These are phyloP conservation scores for Dysmachus trigonus DNA, from an alignment of 2,888 invertebrate genomes.

Conservation along the genomic window DNA sequence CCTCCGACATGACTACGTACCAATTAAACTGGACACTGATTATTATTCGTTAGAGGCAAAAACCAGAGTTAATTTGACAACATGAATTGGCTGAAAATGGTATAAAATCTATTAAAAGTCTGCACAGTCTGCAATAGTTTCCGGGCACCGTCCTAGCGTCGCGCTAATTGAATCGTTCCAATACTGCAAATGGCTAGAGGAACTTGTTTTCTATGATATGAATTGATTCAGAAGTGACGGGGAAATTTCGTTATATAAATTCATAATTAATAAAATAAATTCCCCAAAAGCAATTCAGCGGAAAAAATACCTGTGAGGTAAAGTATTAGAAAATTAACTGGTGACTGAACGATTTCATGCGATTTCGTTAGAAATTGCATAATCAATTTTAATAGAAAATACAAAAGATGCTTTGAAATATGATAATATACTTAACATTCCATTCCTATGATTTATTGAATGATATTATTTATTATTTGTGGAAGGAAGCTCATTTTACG, in stretches of 20 bases:
- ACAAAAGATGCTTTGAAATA: not conserved
- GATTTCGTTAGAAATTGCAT: not conserved
- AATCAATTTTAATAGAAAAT: not conserved
- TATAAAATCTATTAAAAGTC: not conserved
- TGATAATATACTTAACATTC: not conserved
- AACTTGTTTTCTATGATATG: not conserved
- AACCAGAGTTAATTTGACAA: conserved; percentile 1
- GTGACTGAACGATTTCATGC: not conserved
- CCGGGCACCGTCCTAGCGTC: not conserved
- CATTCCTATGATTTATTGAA: not conserved
- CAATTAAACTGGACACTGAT: not conserved
- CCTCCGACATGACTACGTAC: not conserved
- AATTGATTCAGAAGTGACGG: not conserved
- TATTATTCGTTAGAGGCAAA: conserved; percentile 6
- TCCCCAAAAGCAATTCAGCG: not conserved
- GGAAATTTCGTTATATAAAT: not conserved
- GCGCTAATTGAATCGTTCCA: not conserved
- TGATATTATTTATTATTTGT: not conserved
- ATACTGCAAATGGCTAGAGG: not conserved
- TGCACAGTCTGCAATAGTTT: not conserved
- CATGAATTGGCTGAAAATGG: conserved; percentile 4
- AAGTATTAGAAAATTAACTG: not conserved
- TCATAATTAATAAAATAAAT: not conserved
- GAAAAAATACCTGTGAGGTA: not conserved
- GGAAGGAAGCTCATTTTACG: not conserved